Evolutionary conservation across 2,888 invertebrate species (phyloP).

Genomic region (Chymomyza caudatula): DNA sequence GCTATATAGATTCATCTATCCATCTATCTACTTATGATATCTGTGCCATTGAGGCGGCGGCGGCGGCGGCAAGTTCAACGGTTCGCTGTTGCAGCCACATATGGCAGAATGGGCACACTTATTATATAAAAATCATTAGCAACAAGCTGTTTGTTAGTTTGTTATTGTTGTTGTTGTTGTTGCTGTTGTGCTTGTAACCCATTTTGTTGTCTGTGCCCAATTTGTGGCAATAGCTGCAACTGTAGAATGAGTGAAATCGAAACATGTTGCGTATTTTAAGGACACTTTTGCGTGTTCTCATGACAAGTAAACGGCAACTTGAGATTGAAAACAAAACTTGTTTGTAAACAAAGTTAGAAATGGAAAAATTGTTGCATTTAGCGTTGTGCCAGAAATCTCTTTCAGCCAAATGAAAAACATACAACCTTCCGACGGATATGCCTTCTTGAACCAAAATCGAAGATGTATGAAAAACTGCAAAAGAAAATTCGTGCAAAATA

Average conservation of each 20-base stretch:
- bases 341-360: too few species aligned
- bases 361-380: too few species aligned
- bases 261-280: not conserved
- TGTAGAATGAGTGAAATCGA: not conserved
- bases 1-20: not conserved
- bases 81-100: not conserved
- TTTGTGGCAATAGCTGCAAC: conserved; percentile 1
- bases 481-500: too few species aligned
- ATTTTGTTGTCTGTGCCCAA: conserved; percentile 12
- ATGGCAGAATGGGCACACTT: conserved; percentile 7
- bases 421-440: too few species aligned
- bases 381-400: too few species aligned
- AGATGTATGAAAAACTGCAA: too few species aligned
- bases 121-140: conserved; percentile 3
- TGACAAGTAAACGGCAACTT: not conserved
- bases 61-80: not conserved
- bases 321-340: not conserved
- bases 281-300: conserved; percentile 3
- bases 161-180: not conserved
- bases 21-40: conserved; percentile 20
- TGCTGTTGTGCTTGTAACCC: conserved; percentile 17
- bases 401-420: too few species aligned
- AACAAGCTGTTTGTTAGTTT: not conserved
- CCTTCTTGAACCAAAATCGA: too few species aligned
- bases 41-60: conserved; percentile 35